Conservation (phyloP, 2,888 invertebrate genomes). For the Ceriagrion tenellum region DNA sequence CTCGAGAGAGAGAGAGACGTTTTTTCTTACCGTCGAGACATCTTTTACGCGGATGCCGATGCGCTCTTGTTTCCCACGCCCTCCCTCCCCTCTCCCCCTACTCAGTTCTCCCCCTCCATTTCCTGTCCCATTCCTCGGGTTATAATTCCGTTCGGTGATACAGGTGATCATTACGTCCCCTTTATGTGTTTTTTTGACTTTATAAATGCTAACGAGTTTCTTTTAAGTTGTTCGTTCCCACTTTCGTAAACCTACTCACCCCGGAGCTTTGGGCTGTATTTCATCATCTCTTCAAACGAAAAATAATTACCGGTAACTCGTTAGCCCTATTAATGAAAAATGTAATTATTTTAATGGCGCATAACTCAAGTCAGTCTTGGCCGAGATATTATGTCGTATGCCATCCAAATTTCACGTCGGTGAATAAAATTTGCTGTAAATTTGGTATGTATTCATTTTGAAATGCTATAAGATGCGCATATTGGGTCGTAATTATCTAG, state of each 20-base stretch:
- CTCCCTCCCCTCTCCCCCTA: background rate
- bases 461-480: too few relatives aligned
- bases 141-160: background rate
- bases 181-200: background rate
- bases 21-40: background rate
- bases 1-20: too few relatives aligned
- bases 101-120: background rate
- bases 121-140: background rate
- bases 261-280: background rate
- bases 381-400: too few relatives aligned
- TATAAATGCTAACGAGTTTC: conserved; percentile 12
- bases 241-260: background rate
- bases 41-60: background rate
- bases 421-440: too few relatives aligned
- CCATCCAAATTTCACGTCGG: too few relatives aligned
- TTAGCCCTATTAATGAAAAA: background rate
- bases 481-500: too few relatives aligned
- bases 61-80: conserved; percentile 18
- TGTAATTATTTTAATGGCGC: background rate
- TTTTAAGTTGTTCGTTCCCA: background rate
- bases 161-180: background rate
- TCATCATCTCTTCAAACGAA: background rate
- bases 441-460: too few relatives aligned
- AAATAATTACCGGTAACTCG: background rate
- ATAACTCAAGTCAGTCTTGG: too few relatives aligned